Base-by-base conservation (phyloP, 2,888 invertebrate species). In the Nebria salina region DNA sequence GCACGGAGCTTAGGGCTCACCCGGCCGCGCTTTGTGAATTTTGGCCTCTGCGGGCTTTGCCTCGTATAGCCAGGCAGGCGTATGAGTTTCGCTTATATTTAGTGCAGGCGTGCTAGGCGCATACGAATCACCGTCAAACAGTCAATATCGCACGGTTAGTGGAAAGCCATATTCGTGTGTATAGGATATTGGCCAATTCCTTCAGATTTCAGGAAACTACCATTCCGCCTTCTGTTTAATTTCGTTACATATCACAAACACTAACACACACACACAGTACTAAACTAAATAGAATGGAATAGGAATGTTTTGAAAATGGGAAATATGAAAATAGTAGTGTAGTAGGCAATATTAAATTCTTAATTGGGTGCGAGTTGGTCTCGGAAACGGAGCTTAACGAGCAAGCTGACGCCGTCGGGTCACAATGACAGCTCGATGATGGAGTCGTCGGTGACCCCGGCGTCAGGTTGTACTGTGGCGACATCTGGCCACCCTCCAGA, bases 121-220 rank as follows among this genome's bases (percentile, higher is more conserved):
- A 89, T 89, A 88, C 88, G 88, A 88, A 89, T 88, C 84, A 87
- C 85, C 85, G 85, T 87, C 86, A 89, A 89, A 85, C 86, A 88
- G 88, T 87, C 87, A 87, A 88, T 87, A 88, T 86, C 85, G 86
- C 86, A 85, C 86, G 84, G 84, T 86, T 87, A 86, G 86, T 85
- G 85, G 84, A 84, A 84, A 84, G 84, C 86, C 86, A 13, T 54
- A 54, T 54, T 2, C 7, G 54, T 34, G 34, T 34, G 34, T 34
- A 34, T 34, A 68, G 26, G 20, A 13, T 25, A 20, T 84, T 84
- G 86, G 86, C 85, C 87, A 87, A 87, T 88, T 88, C 86, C 87
- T 87, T 85, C 85, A 86, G 87, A 87, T 88, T 88, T 87, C 86
- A 83, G 86, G 87, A 87, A 87, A 88, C 87, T 87, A 88, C 85